A percentile compares a stretch with the other conserved stretches of the same genome.
Conservation (phyloP, 2,797 vertebrate genomes). For the Syncerus caffer region DNA sequence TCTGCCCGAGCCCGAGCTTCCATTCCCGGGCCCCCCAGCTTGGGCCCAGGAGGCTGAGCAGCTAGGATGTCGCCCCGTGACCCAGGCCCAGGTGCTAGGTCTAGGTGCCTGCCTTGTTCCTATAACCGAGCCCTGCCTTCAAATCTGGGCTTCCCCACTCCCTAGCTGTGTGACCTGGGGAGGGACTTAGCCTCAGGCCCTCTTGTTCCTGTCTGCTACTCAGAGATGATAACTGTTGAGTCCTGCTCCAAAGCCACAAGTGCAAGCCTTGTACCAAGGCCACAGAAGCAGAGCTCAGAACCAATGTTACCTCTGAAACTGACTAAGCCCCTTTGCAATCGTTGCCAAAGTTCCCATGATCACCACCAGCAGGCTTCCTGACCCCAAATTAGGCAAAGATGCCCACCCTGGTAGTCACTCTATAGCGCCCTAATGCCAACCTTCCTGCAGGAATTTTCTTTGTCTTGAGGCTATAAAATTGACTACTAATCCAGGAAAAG, state of each 20-base stretch:
- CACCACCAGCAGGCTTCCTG: neutral
- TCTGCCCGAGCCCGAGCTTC: fast-evolving
- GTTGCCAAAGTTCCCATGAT: neutral
- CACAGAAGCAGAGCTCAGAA: neutral
- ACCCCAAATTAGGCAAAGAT: neutral
- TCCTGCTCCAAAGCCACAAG: neutral
- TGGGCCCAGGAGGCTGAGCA: neutral
- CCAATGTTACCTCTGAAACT: neutral
- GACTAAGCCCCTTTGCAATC: neutral
- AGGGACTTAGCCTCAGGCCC: fast-evolving
- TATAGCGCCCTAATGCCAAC: neutral
- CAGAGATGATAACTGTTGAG: neutral
- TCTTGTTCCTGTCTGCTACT: neutral
- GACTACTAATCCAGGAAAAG: neutral
- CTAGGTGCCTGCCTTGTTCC: neutral
- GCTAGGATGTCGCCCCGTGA: fast-evolving
- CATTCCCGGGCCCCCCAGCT: neutral
- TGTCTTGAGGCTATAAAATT: neutral
- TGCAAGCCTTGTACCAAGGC: neutral
- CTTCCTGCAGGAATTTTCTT: neutral
- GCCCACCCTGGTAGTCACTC: neutral
- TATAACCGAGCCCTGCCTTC: neutral
- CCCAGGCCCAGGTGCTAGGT: neutral
- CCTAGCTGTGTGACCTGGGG: neutral
- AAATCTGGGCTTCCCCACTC: fast-evolving